Conservation (phyloP, 2,113 vertebrate species). For the Leucosticte australis region DNA sequence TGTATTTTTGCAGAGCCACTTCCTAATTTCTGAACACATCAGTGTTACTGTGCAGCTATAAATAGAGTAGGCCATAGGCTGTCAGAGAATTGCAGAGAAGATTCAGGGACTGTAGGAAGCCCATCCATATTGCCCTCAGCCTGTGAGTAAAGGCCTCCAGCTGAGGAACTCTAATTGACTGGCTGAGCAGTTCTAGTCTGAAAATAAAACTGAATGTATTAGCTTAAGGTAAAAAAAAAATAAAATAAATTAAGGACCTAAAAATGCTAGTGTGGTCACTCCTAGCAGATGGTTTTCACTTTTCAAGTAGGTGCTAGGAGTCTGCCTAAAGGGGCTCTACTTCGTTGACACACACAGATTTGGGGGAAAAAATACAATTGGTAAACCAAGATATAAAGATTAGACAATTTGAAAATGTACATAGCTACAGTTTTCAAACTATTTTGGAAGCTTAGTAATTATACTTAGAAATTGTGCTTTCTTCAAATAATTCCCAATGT, state of each 20-base stretch:
- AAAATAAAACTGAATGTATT: not conserved
- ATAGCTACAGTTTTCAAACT: not conserved
- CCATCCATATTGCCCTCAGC: fast-evolving
- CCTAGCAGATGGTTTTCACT: not conserved
- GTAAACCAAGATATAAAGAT: not conserved
- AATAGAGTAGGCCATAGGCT: not conserved
- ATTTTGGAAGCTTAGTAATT: not conserved
- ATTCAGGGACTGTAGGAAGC: not conserved
- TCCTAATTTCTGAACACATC: not conserved
- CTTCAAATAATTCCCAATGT: not conserved
- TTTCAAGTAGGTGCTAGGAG: not conserved
- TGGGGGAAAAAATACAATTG: not conserved
- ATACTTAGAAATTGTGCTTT: not conserved
- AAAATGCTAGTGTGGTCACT: not conserved
- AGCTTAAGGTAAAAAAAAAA: not conserved
- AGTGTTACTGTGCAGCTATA: not conserved
- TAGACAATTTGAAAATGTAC: not conserved
- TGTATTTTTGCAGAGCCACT: not conserved
- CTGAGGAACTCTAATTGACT: not conserved
- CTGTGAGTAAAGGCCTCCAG: not conserved
- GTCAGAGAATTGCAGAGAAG: not conserved
- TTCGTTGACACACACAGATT: not conserved
- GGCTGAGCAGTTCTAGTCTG: not conserved
- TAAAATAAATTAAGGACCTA: not conserved
- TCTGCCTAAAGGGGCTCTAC: not conserved